Conservation (phyloP, 23 tunicate genomes). For the Oikopleura dioica region DNA sequence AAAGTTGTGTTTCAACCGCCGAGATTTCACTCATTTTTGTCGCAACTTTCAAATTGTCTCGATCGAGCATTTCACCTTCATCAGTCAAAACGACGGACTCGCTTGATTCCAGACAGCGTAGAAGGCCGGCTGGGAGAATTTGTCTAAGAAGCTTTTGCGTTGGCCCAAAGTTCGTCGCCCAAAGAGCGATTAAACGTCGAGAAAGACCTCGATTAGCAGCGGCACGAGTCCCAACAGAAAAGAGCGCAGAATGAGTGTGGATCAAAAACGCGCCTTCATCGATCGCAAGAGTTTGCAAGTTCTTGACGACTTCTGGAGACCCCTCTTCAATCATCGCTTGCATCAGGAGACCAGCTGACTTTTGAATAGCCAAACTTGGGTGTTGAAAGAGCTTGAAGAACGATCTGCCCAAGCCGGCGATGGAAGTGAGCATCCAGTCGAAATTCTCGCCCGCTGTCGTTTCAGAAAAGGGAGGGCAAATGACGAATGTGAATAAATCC, state of each 20-base stretch:
- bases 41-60: constrained; percentile 79
- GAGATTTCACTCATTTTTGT: not conserved
- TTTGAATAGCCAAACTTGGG: constrained; percentile 88
- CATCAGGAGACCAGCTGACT: constrained; percentile 95
- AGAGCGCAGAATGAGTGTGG: not conserved
- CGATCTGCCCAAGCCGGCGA: constrained; percentile 74
- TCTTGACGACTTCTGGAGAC: constrained; percentile 60
- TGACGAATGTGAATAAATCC: constrained; percentile 56
- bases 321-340: constrained; percentile 91
- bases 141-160: constrained; percentile 53
- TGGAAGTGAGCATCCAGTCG: constrained; percentile 52
- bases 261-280: constrained; percentile 18
- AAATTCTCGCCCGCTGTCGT: constrained; percentile 89
- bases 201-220: constrained; percentile 50
- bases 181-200: constrained; percentile 60
- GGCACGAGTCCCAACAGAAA: constrained; percentile 16
- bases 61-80: constrained; percentile 32
- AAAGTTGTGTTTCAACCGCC: not conserved
- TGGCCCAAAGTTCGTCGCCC: constrained; percentile 76
- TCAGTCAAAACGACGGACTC: constrained; percentile 64
- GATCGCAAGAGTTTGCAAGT: constrained; percentile 71
- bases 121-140: constrained; percentile 72
- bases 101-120: constrained; percentile 43
- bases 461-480: constrained; percentile 81
- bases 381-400: constrained; percentile 74